phyloP scores from a whole-genome alignment of 2,113 vertebrate species.

The Hoplias malabaricus region DNA sequence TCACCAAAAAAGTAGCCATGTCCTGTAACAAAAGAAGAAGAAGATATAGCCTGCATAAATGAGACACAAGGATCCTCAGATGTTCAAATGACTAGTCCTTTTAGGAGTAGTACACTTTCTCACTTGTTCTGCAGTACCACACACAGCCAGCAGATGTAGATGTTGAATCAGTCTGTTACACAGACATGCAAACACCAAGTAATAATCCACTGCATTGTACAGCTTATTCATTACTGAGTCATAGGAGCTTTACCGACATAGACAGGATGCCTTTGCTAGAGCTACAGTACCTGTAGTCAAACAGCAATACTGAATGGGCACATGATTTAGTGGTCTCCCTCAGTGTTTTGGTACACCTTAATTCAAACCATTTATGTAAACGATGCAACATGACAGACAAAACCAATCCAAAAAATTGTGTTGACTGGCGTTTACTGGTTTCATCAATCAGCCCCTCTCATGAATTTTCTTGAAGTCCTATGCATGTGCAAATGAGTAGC shows the following conservation, averaged over 20 bases:
- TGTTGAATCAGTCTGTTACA: conserved; percentile 6
- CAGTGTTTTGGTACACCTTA: background rate
- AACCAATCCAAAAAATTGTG: too few species aligned
- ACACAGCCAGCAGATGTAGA: conserved; percentile 57
- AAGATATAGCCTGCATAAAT: background rate
- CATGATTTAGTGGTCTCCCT: background rate
- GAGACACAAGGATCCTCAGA: background rate
- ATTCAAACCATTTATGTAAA: background rate
- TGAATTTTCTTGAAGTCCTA: too few species aligned
- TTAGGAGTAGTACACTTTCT: background rate
- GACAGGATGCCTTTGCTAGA: background rate
- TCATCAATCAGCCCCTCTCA: too few species aligned
- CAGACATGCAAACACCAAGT: background rate
- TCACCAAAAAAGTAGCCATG: too few species aligned
- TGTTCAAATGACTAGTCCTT: background rate
- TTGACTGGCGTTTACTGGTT: too few species aligned
- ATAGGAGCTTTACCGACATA: background rate
- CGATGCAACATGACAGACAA: background rate
- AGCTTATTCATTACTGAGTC: background rate
- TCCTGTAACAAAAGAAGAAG: too few species aligned
- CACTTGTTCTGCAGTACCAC: conserved; percentile 22
- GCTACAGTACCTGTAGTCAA: background rate
- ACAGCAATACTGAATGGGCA: background rate
- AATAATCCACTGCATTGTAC: background rate
- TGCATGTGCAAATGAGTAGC: too few species aligned